Percentiles rank a stretch among this genome's conserved stretches.
Evolutionary conservation across 2,888 invertebrate genomes (phyloP).

Genomic region (Athetis lepigone): DNA sequence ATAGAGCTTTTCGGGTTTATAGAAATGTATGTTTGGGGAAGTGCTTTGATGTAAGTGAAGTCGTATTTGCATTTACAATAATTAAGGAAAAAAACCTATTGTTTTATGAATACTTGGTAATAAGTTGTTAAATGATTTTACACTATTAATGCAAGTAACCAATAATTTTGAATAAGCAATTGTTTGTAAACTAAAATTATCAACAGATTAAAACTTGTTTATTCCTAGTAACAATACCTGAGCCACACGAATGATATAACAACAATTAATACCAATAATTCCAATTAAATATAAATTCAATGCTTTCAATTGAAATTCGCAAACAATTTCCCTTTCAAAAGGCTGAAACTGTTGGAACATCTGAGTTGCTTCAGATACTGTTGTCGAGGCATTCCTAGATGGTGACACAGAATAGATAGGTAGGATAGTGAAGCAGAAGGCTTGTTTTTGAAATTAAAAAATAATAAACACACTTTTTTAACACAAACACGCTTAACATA

Average conservation of each 20-base stretch:
- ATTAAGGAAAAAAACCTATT: slow-evolving; percentile 6
- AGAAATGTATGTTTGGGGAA: slow-evolving; percentile 35
- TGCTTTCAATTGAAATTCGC: slow-evolving; percentile 35
- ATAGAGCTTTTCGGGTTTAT: slow-evolving; percentile 36
- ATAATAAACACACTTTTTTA: too few species aligned
- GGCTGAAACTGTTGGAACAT: slow-evolving; percentile 39
- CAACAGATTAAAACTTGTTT: background rate
- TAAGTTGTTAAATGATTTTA: slow-evolving; percentile 1
- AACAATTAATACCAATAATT: slow-evolving; percentile 7
- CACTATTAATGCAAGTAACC: background rate
- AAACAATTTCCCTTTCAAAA: slow-evolving; percentile 51
- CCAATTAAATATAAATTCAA: slow-evolving; percentile 16
- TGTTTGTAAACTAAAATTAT: too few species aligned
- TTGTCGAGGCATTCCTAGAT: slow-evolving; percentile 48
- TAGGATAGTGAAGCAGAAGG: background rate
- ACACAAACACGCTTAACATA: too few species aligned
- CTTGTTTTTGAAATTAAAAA: too few species aligned
- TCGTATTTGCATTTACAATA: slow-evolving; percentile 44
- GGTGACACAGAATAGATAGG: background rate
- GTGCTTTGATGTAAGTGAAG: slow-evolving; percentile 38
- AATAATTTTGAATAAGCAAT: background rate
- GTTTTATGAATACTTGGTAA: background rate
- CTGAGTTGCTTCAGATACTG: slow-evolving; percentile 47
- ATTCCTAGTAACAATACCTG: background rate
- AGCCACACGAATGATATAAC: slow-evolving; percentile 15